Base-by-base conservation (phyloP, 2,113 vertebrate species). In the Coreoperca whiteheadi region DNA sequence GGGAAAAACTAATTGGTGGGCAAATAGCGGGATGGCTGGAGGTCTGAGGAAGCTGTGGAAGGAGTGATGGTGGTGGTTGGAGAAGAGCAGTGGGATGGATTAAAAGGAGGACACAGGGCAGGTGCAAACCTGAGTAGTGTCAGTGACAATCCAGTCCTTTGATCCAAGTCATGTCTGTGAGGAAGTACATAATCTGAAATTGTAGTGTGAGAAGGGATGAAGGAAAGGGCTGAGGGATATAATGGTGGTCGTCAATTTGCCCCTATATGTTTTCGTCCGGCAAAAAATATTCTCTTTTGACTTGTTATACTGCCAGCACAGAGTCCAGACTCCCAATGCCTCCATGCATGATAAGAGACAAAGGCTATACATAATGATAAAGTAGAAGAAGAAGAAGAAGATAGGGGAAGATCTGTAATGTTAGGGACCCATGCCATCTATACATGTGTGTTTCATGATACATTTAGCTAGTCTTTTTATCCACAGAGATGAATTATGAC, bases 181-280 rank as follows among this genome's bases (percentile, higher is more conserved):
- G 50, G 63, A 65, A 41, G 61, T 34, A 65, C 60, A 67, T 67
- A 37, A 67, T 67, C 30, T 23, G 50, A 54, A 43, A 41, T 65
- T 65, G 74, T 15, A 65, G 39, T 25, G 63, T 9, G 14, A 66
- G 63, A 66, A 43, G 8, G 39, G 14, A 14, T 9, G n/a, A 66
- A 8, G n/a, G 18, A 60, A 1, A 53, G 30, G 2, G 25, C 8
- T 18, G 68, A 54, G 50, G 50, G 15, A 46, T 23, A 23, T 12
- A 34, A n/a, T 63, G 12, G 43, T 50, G 72, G 34, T 51, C 43
- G 43, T 50, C 57, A 74, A n/a, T 37, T 50, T 61, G 54, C 12
- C 25, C 25, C 28, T 11, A 25, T 51, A 41, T 41, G 56, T 56
- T 66, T 77, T 18, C 41, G 23, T 20, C 46, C 32, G 51, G 59